These are phyloP conservation scores for Popillia japonica DNA, from an alignment of 1,140 invertebrate genomes.

Conservation along the genomic window DNA sequence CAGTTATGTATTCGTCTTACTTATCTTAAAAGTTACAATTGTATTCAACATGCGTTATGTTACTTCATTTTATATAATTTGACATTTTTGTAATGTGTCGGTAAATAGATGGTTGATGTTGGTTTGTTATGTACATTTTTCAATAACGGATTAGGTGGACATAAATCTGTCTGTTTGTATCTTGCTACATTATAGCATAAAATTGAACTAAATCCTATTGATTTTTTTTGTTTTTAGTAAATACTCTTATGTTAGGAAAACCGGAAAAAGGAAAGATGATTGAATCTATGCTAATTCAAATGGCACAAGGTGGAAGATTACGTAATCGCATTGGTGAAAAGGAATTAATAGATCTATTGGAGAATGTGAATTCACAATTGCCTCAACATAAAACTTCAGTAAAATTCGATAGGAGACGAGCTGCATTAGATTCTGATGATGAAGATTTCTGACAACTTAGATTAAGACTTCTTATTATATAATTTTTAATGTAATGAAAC, in stretches of 20 bases:
- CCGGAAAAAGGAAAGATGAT: constrained; percentile 95
- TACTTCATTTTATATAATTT: too few relatives aligned
- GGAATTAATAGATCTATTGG: constrained; percentile 84
- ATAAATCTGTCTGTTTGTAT: too few relatives aligned
- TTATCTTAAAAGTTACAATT: too few relatives aligned
- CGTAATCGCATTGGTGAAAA: constrained; percentile 82
- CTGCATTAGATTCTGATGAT: constrained; percentile 85
- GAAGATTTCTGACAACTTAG: constrained; percentile 66
- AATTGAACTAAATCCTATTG: too few relatives aligned
- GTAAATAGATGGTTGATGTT: too few relatives aligned
- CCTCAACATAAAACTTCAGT: constrained; percentile 79
- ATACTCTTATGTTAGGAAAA: constrained; percentile 91
- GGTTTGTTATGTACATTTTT: too few relatives aligned
- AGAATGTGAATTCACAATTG: constrained; percentile 86
- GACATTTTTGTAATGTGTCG: too few relatives aligned
- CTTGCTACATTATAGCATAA: too few relatives aligned
- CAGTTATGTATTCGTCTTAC: too few relatives aligned
- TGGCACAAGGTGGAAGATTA: constrained; percentile 89
- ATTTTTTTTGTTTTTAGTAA: constrained; percentile 72
- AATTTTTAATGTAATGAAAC: neutral
- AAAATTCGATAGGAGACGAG: constrained; percentile 87
- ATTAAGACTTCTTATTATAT: constrained; percentile 10
- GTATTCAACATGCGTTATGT: too few relatives aligned
- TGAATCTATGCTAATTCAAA: constrained; percentile 90
- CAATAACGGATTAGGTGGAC: too few relatives aligned